phyloP scores from a whole-genome alignment of 2,888 invertebrate genomes.

The Incurvaria masculella region DNA sequence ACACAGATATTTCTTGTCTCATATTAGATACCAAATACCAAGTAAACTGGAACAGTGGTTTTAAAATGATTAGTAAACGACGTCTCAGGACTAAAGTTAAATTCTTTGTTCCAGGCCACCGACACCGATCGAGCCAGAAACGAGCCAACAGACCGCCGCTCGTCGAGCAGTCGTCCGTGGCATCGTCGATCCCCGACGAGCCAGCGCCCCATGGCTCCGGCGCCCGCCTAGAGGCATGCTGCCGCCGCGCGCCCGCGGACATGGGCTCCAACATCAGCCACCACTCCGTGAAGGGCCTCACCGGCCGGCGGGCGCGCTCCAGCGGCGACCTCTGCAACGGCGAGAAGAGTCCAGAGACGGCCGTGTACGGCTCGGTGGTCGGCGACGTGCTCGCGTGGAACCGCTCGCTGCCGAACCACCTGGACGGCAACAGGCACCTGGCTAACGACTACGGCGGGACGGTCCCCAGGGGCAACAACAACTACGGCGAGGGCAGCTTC shows the following conservation, averaged over 20 bases:
- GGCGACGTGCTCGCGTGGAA: conserved; percentile 54
- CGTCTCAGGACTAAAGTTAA: no score
- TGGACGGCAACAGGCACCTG: conserved; percentile 60
- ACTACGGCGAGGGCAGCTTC: conserved; percentile 45
- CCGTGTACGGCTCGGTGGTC: conserved; percentile 50
- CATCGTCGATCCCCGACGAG: conserved; percentile 17
- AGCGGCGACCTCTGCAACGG: conserved; percentile 73
- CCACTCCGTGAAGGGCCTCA: conserved; percentile 68
- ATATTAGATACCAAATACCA: no score
- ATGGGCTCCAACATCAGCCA: conserved; percentile 81
- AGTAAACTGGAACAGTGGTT: no score
- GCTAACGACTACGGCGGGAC: conserved; percentile 41
- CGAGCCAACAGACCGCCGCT: conserved; percentile 1
- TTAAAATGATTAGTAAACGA: no score
- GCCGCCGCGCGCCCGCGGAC: conserved; percentile 28
- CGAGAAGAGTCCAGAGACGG: conserved; percentile 49
- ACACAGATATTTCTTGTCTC: no score
- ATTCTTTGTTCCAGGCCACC: not conserved
- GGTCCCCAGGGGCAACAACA: conserved; percentile 49
- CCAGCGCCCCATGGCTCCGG: conserved; percentile 15
- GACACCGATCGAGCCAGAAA: not conserved
- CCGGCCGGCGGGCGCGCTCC: conserved; percentile 68
- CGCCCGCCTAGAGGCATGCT: conserved; percentile 11
- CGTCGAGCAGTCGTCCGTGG: conserved; percentile 12
- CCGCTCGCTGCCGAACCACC: conserved; percentile 65